phyloP scores from a whole-genome alignment of 2,888 invertebrate genomes.

The Scelioninae gen. 1 region DNA sequence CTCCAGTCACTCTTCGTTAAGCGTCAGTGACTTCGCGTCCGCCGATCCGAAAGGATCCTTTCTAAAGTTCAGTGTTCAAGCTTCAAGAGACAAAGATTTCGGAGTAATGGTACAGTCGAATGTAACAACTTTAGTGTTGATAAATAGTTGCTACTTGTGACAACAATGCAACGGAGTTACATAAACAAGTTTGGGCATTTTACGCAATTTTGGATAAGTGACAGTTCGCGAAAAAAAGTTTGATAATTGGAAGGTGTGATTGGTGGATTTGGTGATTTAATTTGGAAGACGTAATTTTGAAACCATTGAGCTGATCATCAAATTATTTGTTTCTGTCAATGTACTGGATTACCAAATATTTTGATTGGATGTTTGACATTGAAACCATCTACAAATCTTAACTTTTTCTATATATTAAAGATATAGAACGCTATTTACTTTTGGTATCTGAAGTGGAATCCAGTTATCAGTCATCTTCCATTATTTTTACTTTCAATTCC shows the following conservation, averaged over 20 bases:
- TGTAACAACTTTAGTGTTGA: too few species aligned
- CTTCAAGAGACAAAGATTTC: too few species aligned
- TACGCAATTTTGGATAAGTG: not conserved
- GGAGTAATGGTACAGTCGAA: too few species aligned
- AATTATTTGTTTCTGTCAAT: not conserved
- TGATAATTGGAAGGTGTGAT: not conserved
- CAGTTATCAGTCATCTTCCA: too few species aligned
- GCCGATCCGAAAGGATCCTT: conserved; percentile 82
- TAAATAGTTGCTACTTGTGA: too few species aligned
- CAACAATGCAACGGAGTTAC: not conserved
- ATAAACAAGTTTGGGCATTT: not conserved
- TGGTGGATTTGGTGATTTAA: not conserved
- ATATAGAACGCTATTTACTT: too few species aligned
- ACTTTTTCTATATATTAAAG: too few species aligned
- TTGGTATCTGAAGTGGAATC: too few species aligned
- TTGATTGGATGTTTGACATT: too few species aligned
- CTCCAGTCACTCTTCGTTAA: conserved; percentile 80
- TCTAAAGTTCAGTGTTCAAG: conserved; percentile 51
- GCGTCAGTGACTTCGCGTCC: conserved; percentile 84
- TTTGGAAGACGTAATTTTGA: not conserved
- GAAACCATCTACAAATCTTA: too few species aligned
- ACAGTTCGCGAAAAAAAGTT: not conserved
- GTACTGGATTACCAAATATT: not conserved
- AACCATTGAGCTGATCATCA: too few species aligned
- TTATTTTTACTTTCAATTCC: too few species aligned